These are phyloP conservation scores for Gallinago nigripennis DNA, from an alignment of 2,797 vertebrate genomes.

Conservation along the genomic window DNA sequence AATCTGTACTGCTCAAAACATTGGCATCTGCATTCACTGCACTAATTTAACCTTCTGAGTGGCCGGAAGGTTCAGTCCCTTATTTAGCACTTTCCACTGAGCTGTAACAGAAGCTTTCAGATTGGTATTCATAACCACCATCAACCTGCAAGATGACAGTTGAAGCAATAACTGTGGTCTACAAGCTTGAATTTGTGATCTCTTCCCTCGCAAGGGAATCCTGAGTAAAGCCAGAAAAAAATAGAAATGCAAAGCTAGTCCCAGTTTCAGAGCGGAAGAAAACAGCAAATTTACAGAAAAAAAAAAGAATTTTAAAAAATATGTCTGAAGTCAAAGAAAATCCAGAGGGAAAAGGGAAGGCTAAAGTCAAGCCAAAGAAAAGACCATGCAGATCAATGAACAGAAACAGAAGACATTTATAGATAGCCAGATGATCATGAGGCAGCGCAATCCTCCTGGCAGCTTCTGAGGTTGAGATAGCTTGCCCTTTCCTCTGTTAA, in stretches of 20 bases:
- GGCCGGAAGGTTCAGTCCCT: not conserved
- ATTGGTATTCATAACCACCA: not conserved
- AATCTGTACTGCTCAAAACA: not conserved
- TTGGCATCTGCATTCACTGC: not conserved
- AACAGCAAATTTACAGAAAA: not conserved
- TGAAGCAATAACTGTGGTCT: not conserved
- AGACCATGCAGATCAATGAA: not conserved
- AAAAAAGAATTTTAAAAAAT: not conserved
- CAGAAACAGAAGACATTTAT: not conserved
- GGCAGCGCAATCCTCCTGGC: not conserved
- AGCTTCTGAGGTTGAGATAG: not conserved
- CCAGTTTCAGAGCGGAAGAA: not conserved
- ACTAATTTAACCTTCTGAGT: not conserved
- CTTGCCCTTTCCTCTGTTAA: not conserved
- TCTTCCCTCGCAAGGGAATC: not conserved
- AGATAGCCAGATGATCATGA: not conserved
- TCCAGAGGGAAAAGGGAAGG: not conserved
- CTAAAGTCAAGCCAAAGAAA: not conserved
- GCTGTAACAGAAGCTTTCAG: not conserved
- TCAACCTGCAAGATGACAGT: not conserved
- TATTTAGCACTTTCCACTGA: not conserved
- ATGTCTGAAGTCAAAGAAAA: not conserved
- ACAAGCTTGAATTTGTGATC: not conserved
- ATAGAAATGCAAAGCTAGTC: not conserved
- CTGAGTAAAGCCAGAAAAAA: not conserved